Evolutionary conservation across 1,140 invertebrate species (phyloP).

Genomic region (Chrysoperla carnea): DNA sequence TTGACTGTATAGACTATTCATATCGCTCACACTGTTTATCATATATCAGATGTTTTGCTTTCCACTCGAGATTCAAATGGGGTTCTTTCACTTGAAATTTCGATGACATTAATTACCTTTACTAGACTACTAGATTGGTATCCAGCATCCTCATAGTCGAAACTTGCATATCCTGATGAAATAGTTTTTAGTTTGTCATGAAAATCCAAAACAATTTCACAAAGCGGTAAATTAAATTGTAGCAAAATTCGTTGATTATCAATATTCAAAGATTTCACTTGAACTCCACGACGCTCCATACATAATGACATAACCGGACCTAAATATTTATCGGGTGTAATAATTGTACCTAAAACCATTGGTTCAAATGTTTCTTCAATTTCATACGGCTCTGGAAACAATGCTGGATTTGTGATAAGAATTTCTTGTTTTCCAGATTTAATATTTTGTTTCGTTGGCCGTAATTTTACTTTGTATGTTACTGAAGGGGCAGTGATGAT

Average conservation of each 20-base stretch:
- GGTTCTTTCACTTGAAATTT: too few species aligned
- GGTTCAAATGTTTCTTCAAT: slow-evolving; percentile 74
- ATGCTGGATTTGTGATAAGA: slow-evolving; percentile 67
- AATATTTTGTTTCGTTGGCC: slow-evolving; percentile 37
- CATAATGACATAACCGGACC: slow-evolving; percentile 54
- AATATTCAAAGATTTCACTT: slow-evolving; percentile 56
- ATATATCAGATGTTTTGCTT: too few species aligned
- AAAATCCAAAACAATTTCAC: slow-evolving; percentile 89
- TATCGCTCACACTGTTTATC: too few species aligned
- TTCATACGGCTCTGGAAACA: slow-evolving; percentile 49
- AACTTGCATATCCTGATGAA: slow-evolving; percentile 89
- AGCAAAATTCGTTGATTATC: slow-evolving; percentile 68
- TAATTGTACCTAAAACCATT: slow-evolving; percentile 74
- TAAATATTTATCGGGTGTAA: slow-evolving; percentile 62
- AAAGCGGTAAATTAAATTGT: slow-evolving; percentile 71
- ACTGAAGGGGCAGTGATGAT: slow-evolving; percentile 89
- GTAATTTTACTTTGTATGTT: slow-evolving; percentile 71
- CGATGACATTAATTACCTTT: slow-evolving; percentile 48
- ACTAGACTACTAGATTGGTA: slow-evolving; percentile 54
- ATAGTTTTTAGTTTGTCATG: slow-evolving; percentile 82
- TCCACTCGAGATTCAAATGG: too few species aligned
- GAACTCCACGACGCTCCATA: slow-evolving; percentile 57
- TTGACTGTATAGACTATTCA: too few species aligned
- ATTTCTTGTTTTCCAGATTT: slow-evolving; percentile 48
- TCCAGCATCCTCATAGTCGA: slow-evolving; percentile 90